Conservation (phyloP, 2,888 invertebrate genomes). For the Quadroppia sp. region DNA sequence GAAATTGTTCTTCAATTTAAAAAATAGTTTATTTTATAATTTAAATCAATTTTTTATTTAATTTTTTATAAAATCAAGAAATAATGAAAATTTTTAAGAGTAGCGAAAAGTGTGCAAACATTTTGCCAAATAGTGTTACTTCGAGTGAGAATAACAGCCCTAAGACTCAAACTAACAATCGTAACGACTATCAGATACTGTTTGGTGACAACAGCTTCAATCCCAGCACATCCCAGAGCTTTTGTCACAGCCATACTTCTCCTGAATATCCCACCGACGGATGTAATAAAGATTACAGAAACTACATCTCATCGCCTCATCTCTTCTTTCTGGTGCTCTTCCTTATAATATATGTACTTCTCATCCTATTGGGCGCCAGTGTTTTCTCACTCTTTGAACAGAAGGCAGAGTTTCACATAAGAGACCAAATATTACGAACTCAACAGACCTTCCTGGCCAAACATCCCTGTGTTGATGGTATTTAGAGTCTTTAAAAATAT, state of each 20-base stretch:
- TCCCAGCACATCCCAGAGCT: not conserved
- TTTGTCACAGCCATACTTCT: not conserved
- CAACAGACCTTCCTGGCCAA: conserved; percentile 42
- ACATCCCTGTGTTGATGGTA: conserved; percentile 39
- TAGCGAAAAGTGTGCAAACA: not conserved
- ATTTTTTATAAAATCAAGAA: not conserved
- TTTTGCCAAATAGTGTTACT: no score
- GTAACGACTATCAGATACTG: not conserved
- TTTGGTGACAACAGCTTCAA: not conserved
- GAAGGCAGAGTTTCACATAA: conserved; percentile 59
- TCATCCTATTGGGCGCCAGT: conserved; percentile 64
- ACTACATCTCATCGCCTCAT: conserved; percentile 41
- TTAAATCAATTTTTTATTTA: not conserved
- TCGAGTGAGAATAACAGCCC: not conserved
- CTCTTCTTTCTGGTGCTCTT: conserved; percentile 37
- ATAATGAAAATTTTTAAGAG: not conserved
- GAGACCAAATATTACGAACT: conserved; percentile 42
- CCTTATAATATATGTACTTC: conserved; percentile 61
- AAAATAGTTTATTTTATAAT: no score
- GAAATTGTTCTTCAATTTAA: no score
- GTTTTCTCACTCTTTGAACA: conserved; percentile 66
- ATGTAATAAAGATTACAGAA: conserved; percentile 1
- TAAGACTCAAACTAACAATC: not conserved
- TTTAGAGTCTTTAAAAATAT: no score
- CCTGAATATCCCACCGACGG: conserved; percentile 1